Base-by-base conservation (phyloP, 2,888 invertebrate genomes). In the Actias luna region DNA sequence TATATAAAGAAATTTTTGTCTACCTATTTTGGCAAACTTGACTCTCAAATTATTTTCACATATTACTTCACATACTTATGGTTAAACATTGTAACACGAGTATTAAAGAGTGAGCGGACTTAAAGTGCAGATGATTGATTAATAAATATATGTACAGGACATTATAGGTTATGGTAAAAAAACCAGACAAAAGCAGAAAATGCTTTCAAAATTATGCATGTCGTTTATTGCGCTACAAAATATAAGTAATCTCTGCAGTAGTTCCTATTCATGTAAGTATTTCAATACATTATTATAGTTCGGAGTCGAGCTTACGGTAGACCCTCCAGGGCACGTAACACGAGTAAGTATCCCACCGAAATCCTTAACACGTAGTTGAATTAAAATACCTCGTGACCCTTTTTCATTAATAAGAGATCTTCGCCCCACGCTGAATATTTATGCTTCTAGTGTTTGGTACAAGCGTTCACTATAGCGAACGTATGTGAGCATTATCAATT, bases 391-490 rank as follows among this genome's bases (percentile, higher is more conserved):
- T 87, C 81, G 86, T 89, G 92, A 92, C 92, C 92, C 92, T 91
- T 92, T 92, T 92, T 92, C 92, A 92, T 92, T 92, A 92, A 90
- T 90, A 92, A 87, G 91, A 91, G 87, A 91, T 92, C 91, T 91
- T 88, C 81, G 84, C 83, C 86, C 85, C 84, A 83, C 84, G 80
- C 85, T 91, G 92, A 92, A 92, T 92, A 92, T 92, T 92, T 92
- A 92, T 92, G 84, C 79, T 69, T 69, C 65, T 58, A 69, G 67
- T 63, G 63, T 65, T 29, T 71, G 82, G 81, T 71, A n/a, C 75
- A 83, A 80, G 76, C 69, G 35, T 60, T 14, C 59, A 65, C 67
- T 65, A 64, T 50, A 25, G 1, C 12, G 12, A 50, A n/a, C n/a
- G n/a, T 50, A 18, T 46, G n/a, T n/a, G n/a, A 2, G n/a, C n/a